phyloP scores from a whole-genome alignment of 1,140 invertebrate species.

The Zaprionus ghesquierei region DNA sequence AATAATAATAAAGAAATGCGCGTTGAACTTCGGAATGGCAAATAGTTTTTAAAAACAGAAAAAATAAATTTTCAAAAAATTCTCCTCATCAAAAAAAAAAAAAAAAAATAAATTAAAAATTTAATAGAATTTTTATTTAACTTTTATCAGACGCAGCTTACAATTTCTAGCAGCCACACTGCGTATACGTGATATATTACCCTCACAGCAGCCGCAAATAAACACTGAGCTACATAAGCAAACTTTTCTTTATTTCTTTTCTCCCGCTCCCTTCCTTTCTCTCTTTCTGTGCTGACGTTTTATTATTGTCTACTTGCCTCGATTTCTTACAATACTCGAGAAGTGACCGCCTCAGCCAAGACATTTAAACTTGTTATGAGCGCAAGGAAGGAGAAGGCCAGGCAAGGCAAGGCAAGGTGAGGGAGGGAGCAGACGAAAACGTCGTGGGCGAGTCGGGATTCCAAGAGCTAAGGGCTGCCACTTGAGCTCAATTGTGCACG shows the following conservation, averaged over 20 bases:
- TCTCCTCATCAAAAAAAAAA: no score
- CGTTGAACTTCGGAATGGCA: neutral
- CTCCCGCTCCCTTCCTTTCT: neutral
- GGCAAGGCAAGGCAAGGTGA: no score
- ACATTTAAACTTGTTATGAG: slow-evolving; percentile 73
- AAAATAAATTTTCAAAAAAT: neutral
- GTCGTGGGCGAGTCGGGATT: neutral
- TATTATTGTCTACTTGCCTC: neutral
- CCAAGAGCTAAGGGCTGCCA: slow-evolving; percentile 45
- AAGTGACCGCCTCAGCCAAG: slow-evolving; percentile 26
- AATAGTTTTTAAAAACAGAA: neutral
- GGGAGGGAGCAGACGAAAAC: neutral
- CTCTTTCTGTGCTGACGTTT: neutral
- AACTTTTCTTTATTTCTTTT: slow-evolving; percentile 17
- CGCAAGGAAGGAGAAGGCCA: slow-evolving; percentile 11
- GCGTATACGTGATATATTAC: slow-evolving; percentile 27
- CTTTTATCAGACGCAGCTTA: no score
- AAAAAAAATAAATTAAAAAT: neutral
- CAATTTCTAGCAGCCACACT: neutral
- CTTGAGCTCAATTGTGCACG: slow-evolving; percentile 76
- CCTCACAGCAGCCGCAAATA: slow-evolving; percentile 6
- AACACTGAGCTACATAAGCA: slow-evolving; percentile 13
- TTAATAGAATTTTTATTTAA: neutral
- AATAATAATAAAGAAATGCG: neutral
- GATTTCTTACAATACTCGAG: slow-evolving; percentile 25